Evolutionary conservation across 2,797 vertebrate species (phyloP).

Genomic region (Coreius guichenoti): DNA sequence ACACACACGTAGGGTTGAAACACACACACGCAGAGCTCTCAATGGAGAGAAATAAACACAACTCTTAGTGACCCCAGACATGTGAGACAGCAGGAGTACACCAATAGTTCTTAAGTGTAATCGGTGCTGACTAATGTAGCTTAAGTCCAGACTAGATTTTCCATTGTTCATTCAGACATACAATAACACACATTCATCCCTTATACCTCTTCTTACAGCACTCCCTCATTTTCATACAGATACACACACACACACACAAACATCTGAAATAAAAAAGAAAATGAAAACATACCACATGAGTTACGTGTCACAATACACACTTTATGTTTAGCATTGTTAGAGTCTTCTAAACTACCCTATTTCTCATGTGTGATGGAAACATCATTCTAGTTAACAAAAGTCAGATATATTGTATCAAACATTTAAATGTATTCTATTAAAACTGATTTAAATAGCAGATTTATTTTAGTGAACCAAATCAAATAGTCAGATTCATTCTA

Average conservation of each 20-base stretch:
- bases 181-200: constrained; percentile 8
- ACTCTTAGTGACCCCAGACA: constrained; percentile 9
- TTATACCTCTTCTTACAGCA: constrained; percentile 23
- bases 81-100: constrained; percentile 10
- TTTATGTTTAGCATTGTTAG: background rate
- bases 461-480: background rate
- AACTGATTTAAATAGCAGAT: background rate
- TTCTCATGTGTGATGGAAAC: background rate
- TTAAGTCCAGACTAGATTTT: constrained; percentile 15
- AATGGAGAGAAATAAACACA: background rate
- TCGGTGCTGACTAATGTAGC: constrained; percentile 4
- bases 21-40: background rate
- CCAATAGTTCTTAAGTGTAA: background rate
- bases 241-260: background rate
- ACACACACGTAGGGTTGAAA: background rate
- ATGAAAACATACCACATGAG: background rate
- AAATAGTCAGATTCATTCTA: background rate
- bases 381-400: background rate
- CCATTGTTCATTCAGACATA: constrained; percentile 2
- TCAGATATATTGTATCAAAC: too few relatives aligned
- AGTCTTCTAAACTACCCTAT: background rate
- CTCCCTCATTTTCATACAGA: background rate
- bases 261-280: background rate
- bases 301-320: background rate
- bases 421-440: too few relatives aligned